A percentile compares a stretch with the other conserved stretches of the same genome.
phyloP scores from a whole-genome alignment of 2,113 vertebrate genomes.

The Peromyscus maniculatus region DNA sequence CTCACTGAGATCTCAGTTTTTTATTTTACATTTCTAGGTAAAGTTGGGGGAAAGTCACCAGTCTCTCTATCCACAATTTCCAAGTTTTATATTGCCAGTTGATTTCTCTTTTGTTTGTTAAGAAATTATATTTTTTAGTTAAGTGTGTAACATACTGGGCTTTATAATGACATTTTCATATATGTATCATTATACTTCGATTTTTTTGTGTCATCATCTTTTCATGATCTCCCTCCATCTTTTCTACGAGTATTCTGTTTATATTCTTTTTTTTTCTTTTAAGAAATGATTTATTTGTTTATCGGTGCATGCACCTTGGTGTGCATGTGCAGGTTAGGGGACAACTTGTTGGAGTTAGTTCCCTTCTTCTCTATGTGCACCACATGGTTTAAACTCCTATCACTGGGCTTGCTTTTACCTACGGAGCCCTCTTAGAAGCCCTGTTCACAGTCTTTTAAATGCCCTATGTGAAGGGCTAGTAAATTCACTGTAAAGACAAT shows the following conservation, averaged over 20 bases:
- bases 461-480: not conserved
- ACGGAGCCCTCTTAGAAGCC: not conserved
- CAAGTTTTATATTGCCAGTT: not conserved
- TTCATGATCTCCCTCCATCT: not conserved
- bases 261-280: not conserved
- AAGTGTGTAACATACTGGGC: not conserved
- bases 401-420: not conserved
- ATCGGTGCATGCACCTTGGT: not conserved
- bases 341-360: not conserved
- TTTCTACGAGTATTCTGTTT: not conserved
- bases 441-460: not conserved
- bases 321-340: not conserved
- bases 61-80: no score
- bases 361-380: not conserved
- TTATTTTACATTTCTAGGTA: not conserved
- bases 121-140: not conserved
- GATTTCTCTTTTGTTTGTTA: not conserved
- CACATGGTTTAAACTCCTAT: not conserved
- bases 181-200: no score
- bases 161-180: not conserved
- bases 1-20: not conserved
- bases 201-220: not conserved
- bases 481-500: not conserved
- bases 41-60: not conserved
- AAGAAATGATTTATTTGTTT: not conserved